Evolutionary conservation across 1,140 invertebrate species (phyloP).

Genomic region (Dolichoris vasculosae): DNA sequence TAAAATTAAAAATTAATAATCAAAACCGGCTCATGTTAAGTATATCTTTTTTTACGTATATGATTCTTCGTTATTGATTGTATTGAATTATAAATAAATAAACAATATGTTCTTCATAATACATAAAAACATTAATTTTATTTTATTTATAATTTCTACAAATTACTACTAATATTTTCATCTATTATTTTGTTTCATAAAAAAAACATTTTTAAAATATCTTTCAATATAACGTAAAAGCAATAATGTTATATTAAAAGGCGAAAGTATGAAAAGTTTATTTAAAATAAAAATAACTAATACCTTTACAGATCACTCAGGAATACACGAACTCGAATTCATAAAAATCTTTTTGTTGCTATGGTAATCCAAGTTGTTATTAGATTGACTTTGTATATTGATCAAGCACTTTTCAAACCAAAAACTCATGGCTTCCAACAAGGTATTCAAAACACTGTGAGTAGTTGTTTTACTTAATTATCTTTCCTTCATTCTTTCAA

Average conservation of each 20-base stretch:
- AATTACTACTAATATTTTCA: too few species aligned
- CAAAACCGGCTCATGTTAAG: too few species aligned
- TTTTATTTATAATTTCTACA: too few species aligned
- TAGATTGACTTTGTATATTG: constrained; percentile 89
- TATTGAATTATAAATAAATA: too few species aligned
- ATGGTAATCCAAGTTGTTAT: constrained; percentile 90
- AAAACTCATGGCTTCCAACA: constrained; percentile 63
- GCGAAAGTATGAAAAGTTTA: not conserved
- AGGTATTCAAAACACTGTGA: constrained; percentile 87
- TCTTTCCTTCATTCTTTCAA: not conserved
- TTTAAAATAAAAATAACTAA: not conserved
- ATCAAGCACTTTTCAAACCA: constrained; percentile 79
- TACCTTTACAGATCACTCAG: constrained; percentile 79
- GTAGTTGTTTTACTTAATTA: constrained; percentile 55
- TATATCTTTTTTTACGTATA: too few species aligned
- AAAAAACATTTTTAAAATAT: too few species aligned
- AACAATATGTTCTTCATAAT: too few species aligned
- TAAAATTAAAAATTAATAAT: too few species aligned
- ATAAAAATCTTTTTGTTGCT: constrained; percentile 90
- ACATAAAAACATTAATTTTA: too few species aligned
- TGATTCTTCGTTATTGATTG: too few species aligned
- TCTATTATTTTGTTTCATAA: too few species aligned
- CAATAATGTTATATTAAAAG: constrained; percentile 25
- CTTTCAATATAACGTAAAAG: too few species aligned
- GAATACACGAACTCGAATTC: constrained; percentile 91